Base-by-base conservation (phyloP, 1,140 invertebrate species). In the Lysiphlebus fabarum region DNA sequence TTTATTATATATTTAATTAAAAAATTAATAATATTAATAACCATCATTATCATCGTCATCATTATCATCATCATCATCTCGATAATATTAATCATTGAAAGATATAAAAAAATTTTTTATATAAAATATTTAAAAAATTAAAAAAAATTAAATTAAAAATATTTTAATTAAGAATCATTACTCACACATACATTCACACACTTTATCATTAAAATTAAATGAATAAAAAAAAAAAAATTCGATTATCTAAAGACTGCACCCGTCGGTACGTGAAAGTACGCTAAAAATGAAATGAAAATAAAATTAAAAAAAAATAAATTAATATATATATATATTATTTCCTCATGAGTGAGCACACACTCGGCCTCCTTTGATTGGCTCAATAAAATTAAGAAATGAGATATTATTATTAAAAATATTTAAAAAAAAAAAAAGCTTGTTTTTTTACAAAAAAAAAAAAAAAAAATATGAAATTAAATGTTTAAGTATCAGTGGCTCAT, bases 301-400 rank as follows among this genome's bases (percentile, higher is more conserved):
- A 17, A 17, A 17, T 17, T 17, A 17, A 17, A 17, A 17, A 17
- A 1, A 17, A 17, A 17, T 17, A 17, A 17, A 17, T 17, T 1
- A 17, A 17, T 17, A 17, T 17, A 17, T 17, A 17, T 17, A 17
- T 17, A 17, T 17, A 56, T 56, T 45, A 44, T 48, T 59, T 59
- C 47, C 48, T 3, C 45, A 43, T 48, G 62, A 57, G 56, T 36
- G 54, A 53, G 56, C 56, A 65, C 55, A 62, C 62, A 66, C 59
- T 59, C 57, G 47, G 42, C 49, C 33, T 43, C 60, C 54, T 59
- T 53, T 41, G 53, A 70, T 76, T 68, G 71, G 65, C 67, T 75
- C 71, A 73, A 72, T 73, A 71, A 72, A 69, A 33, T 70, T 70
- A 64, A 62, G 62, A 61, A 65, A 66, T 49, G 53, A 54, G 55